phyloP scores from a whole-genome alignment of 1,140 invertebrate genomes.

The Lepidurus packardi region DNA sequence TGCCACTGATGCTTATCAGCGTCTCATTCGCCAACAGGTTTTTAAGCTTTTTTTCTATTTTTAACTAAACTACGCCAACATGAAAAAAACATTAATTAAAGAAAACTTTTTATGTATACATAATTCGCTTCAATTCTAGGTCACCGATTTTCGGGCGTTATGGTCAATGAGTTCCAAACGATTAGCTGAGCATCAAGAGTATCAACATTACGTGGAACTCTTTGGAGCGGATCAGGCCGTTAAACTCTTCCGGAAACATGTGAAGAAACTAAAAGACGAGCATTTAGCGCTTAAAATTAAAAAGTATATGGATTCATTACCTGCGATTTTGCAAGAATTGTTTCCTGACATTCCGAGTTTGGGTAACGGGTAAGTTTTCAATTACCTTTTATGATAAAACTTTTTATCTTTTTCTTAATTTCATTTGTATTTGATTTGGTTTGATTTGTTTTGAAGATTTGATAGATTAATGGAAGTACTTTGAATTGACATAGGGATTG shows the following conservation, averaged over 20 bases:
- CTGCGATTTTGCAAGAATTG: conserved; percentile 71
- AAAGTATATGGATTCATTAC: conserved; percentile 71
- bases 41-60: neutral
- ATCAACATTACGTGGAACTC: conserved; percentile 81
- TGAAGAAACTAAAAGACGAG: conserved; percentile 79
- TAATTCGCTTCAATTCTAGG: conserved; percentile 36
- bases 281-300: conserved; percentile 72
- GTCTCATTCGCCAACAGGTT: conserved; percentile 72
- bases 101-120: neutral
- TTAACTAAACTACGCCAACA: neutral
- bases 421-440: neutral
- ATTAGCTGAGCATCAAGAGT: conserved; percentile 78
- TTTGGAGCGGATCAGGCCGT: conserved; percentile 81
- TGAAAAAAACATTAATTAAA: neutral
- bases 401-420: neutral
- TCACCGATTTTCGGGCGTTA: conserved; percentile 72
- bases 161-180: conserved; percentile 84
- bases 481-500: conserved; percentile 61
- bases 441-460: conserved; percentile 12
- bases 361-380: conserved; percentile 59
- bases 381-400: neutral
- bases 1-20: conserved; percentile 78
- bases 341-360: conserved; percentile 72
- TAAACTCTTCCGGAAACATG: conserved; percentile 70
- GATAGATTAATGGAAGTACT: neutral